phyloP scores from a whole-genome alignment of 2,797 vertebrate species.

The Muscicapa striata region DNA sequence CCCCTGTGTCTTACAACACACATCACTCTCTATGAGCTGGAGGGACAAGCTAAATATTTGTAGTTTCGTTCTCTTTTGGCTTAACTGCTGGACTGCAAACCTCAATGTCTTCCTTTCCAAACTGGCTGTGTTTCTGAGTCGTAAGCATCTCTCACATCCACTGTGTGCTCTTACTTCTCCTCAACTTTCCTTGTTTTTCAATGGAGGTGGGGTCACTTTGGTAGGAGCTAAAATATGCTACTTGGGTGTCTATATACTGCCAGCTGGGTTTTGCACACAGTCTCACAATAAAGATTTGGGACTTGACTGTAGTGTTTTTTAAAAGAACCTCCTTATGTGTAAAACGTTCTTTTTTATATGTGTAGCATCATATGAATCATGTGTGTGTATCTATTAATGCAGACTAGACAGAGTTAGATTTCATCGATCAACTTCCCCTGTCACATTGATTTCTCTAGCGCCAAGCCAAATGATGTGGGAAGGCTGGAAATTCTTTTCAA shows the following conservation, averaged over 20 bases:
- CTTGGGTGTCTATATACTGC: not conserved
- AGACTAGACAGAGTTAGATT: conserved; percentile 30
- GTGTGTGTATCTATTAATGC: not conserved
- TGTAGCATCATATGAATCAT: not conserved
- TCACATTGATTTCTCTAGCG: conserved; percentile 57
- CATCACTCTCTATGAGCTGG: not conserved
- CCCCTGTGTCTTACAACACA: not conserved
- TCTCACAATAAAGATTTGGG: not conserved
- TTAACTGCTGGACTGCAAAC: not conserved
- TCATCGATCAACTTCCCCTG: conserved; percentile 18
- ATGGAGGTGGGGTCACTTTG: not conserved
- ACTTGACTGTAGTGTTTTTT: not conserved
- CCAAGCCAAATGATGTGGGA: conserved; percentile 59
- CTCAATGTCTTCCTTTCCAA: not conserved
- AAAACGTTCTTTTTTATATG: not conserved
- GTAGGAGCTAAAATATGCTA: not conserved
- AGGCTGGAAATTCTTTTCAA: conserved; percentile 61
- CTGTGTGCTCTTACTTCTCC: not conserved
- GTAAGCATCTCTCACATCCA: not conserved
- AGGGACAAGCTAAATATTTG: not conserved
- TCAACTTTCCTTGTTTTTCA: not conserved
- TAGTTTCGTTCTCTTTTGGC: not conserved
- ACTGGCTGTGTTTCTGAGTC: not conserved
- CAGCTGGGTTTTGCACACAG: not conserved
- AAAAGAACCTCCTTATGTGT: not conserved